Base-by-base conservation (phyloP, 2,888 invertebrate genomes). In the Physocephala rufipes region DNA sequence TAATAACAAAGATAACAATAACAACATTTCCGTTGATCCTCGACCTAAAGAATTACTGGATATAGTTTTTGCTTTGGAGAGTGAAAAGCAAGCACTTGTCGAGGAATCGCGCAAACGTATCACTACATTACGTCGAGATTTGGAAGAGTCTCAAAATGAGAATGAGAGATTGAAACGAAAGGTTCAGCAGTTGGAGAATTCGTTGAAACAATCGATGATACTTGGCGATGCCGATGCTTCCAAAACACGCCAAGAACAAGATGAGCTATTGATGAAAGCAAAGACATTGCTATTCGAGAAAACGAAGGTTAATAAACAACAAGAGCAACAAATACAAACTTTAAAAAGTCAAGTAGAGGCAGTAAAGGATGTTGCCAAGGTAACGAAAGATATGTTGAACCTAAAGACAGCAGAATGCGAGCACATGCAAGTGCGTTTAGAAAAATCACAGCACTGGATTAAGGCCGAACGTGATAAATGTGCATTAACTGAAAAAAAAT, bases 341-440 rank as follows among this genome's bases (percentile, higher is more conserved):
- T 77, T 84, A 9, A 83, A 82, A 64, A 73, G 79, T n/a, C 93
- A 95, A 84, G 91, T 93, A 9, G 88, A 89, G 55, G 93, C 94
- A 1, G 87, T 94, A 45, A 94, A 93, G 82, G 94, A 95, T 45
- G 94, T 95, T 59, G 90, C 93, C n/a, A 86, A 88, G 13, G 93
- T 95, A 72, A 94, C 94, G 2, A 94, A 93, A 82, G 93, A 94
- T 78, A 87, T 95, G 80, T 84, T 95, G 26, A 91, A 92, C 79
- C 92, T 95, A 62, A 90, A 94, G 75, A 94, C 92, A 80, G 88
- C 91, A 70, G 95, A 95, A 87, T 90, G 93, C 21, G 91, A 92
- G 71, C 93, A 94, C 83, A 89, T 94, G 82, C 90, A 92, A 86
- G 77, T 76, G 2, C 78, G 83, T 88, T 90, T 67, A 90, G 93